Percentiles rank a stretch among this genome's conserved stretches.
phyloP scores from a whole-genome alignment of 2,797 vertebrate genomes.

The Acrossocheilus wenchowensis region DNA sequence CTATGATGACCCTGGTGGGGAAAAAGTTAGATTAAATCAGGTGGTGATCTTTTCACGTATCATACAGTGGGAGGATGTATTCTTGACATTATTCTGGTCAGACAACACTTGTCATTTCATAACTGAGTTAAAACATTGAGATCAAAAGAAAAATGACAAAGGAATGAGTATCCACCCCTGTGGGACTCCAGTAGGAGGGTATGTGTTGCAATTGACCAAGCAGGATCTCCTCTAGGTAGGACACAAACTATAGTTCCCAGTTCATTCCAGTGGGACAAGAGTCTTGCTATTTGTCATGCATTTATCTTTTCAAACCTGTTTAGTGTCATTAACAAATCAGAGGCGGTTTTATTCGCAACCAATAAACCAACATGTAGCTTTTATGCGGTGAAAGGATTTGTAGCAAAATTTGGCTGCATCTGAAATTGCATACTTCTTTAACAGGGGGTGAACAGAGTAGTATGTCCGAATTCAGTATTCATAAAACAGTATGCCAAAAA shows the following conservation, averaged over 20 bases:
- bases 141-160: slow-evolving; percentile 2
- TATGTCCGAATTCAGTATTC: no score
- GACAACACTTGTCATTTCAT: slow-evolving; percentile 8
- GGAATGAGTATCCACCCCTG: neutral
- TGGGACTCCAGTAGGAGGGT: neutral
- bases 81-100: slow-evolving; percentile 15
- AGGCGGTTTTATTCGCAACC: neutral
- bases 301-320: neutral
- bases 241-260: neutral
- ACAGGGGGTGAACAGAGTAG: neutral
- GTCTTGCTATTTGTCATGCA: neutral
- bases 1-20: neutral
- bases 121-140: neutral
- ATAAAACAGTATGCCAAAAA: neutral
- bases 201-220: neutral
- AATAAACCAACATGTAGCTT: neutral
- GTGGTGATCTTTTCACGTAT: neutral
- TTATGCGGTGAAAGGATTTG: neutral
- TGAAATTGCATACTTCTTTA: neutral
- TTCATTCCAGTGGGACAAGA: neutral
- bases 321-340: neutral
- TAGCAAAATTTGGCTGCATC: neutral
- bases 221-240: slow-evolving; percentile 16
- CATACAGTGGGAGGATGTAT: neutral
- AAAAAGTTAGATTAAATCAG: neutral